Conservation (phyloP, 2,113 vertebrate genomes). For the Trematocara variabile region DNA sequence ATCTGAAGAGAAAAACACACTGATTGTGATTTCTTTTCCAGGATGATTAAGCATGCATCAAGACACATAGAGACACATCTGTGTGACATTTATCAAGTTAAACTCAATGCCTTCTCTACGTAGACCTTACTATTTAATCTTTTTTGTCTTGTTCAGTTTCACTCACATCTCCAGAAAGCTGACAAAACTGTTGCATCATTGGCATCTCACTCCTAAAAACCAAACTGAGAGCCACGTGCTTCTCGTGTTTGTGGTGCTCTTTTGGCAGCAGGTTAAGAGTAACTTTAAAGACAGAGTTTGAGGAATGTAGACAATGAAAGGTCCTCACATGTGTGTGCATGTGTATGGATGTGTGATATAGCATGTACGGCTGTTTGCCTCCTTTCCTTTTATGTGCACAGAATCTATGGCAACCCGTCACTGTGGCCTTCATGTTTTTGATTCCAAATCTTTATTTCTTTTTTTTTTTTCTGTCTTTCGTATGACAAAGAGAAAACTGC, state of each 20-base stretch:
- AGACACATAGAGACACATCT: not conserved
- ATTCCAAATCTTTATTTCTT: conserved; percentile 36
- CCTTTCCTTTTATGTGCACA: conserved; percentile 53
- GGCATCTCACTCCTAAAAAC: not conserved
- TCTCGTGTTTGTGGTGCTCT: not conserved
- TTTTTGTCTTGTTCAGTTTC: not conserved
- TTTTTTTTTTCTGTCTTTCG: conserved; percentile 35
- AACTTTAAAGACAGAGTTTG: not conserved
- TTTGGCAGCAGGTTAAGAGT: not conserved
- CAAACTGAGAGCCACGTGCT: not conserved
- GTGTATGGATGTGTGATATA: conserved; percentile 12
- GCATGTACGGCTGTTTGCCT: conserved; percentile 46
- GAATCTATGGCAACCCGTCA: conserved; percentile 67
- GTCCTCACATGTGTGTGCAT: conserved; percentile 15
- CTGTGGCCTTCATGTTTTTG: conserved; percentile 76
- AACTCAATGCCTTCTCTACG: not conserved
- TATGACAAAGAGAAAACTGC: conserved; percentile 63
- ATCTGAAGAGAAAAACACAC: not conserved
- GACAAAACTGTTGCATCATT: not conserved
- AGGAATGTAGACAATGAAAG: conserved; percentile 26
- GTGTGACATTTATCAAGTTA: not conserved
- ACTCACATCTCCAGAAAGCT: not conserved
- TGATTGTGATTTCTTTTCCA: not conserved
- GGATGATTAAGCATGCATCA: not conserved
- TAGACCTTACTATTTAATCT: not conserved